phyloP scores from a whole-genome alignment of 2,797 vertebrate genomes.

The Odontamblyopus lacepedii region DNA sequence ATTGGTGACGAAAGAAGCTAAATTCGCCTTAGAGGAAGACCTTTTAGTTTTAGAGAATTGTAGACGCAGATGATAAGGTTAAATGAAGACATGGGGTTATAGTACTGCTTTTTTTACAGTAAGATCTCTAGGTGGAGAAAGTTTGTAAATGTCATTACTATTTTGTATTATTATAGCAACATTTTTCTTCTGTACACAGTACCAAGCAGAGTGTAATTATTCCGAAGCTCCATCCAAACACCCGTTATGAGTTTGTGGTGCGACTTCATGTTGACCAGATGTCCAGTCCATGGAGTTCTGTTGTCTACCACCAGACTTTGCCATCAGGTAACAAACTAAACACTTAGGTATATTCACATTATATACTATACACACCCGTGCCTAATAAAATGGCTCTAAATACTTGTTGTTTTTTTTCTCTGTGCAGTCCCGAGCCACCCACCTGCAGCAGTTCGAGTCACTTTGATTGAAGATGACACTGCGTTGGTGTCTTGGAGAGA shows the following conservation, averaged over 20 bases:
- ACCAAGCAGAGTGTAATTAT: constrained; percentile 86
- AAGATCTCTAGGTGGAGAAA: neutral
- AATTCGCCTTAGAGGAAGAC: neutral
- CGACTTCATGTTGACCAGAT: constrained; percentile 92
- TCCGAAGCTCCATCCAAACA: constrained; percentile 85
- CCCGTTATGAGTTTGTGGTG: constrained; percentile 94
- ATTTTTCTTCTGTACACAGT: constrained; percentile 67
- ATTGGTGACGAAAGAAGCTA: neutral
- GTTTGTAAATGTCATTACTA: neutral
- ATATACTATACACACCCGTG: neutral
- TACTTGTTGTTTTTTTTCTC: constrained; percentile 15
- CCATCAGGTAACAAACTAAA: constrained; percentile 84
- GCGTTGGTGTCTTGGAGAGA: constrained; percentile 96
- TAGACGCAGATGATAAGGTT: no score
- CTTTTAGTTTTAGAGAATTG: no score
- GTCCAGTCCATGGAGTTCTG: constrained; percentile 93
- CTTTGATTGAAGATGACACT: constrained; percentile 92
- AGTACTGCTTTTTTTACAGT: no score
- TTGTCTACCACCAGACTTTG: constrained; percentile 87
- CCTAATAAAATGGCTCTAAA: constrained; percentile 1
- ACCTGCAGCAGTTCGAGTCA: constrained; percentile 86
- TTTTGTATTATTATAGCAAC: neutral
- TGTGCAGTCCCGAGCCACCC: constrained; percentile 86
- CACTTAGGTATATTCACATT: neutral
- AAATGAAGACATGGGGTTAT: no score